A percentile compares a stretch with the other conserved stretches of the same genome.
These are phyloP conservation scores for Sebastes wilsoni DNA, from an alignment of 2,797 vertebrate genomes.

Conservation along the genomic window DNA sequence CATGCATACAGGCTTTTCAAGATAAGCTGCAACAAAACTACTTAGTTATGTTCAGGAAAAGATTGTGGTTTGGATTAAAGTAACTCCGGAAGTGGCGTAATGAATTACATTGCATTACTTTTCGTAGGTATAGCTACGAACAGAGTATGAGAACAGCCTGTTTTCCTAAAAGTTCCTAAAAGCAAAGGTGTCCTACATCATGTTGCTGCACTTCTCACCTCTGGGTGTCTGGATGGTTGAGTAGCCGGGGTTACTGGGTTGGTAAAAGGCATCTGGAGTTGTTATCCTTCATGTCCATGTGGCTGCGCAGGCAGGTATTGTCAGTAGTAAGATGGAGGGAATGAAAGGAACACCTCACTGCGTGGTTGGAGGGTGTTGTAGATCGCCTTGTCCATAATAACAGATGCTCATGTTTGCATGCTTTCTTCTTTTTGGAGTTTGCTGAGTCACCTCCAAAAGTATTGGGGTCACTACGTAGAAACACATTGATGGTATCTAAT, in stretches of 20 bases:
- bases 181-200: background rate
- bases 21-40: too few relatives aligned
- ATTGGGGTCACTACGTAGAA: background rate
- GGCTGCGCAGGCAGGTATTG: background rate
- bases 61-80: too few relatives aligned
- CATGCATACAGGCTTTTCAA: too few relatives aligned
- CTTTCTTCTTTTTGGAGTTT: background rate
- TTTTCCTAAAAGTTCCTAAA: background rate
- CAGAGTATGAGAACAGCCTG: too few relatives aligned
- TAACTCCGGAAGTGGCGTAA: too few relatives aligned
- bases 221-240: background rate
- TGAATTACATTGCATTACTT: too few relatives aligned
- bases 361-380: background rate
- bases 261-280: background rate
- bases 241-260: background rate
- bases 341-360: background rate
- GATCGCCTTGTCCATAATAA: background rate
- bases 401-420: background rate
- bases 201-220: constrained; percentile 16
- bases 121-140: too few relatives aligned
- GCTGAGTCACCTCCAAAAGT: background rate
- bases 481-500: background rate
- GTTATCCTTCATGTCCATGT: background rate
- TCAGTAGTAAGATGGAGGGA: background rate
- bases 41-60: too few relatives aligned